Base-by-base conservation (phyloP, 2,797 vertebrate species). In the Gastrophryne carolinensis region DNA sequence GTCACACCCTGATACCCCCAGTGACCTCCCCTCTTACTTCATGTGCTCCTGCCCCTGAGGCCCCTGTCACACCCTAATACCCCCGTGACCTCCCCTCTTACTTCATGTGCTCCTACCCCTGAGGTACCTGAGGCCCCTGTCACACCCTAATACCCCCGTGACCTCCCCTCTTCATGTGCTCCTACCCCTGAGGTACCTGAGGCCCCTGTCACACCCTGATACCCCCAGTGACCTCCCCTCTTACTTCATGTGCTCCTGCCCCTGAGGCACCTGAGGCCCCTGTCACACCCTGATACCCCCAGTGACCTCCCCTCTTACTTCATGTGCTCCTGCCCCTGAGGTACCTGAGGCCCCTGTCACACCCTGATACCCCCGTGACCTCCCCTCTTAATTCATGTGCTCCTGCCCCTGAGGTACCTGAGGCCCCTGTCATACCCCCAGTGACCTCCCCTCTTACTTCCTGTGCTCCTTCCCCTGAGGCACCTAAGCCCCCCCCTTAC, bases 131-230 rank as follows among this genome's bases (percentile, higher is more conserved):
- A 8, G 8, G n/a, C 6, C 35, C 35, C 35, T 5, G 6, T 5
- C 13, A 17, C 5, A 5, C 44, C 1, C 13, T 47, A 17, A 47
- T 17, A 13, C 44, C 19, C 1, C 44, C 2, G n/a, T n/a, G n/a
- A n/a, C 44, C 44, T 17, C 44, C 44, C 44, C 8, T 15, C 1
- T n/a, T n/a, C n/a, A n/a, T n/a, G n/a, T n/a, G n/a, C n/a, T n/a
- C n/a, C n/a, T n/a, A n/a, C n/a, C n/a, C n/a, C n/a, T 88, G 79
- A 39, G 8, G 8, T 15, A 8, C 35, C 35, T 0, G 8, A 8
- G 8, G n/a, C 6, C 35, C 35, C 35, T 5, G 6, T 5, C 13
- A 17, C 5, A 5, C 44, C 1, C 13, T 47, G 44, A 47, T 17
- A 13, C 44, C 19, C 1, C 44, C 2, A n/a, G n/a, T n/a, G n/a